A percentile compares a stretch with the other conserved stretches of the same genome.
Evolutionary conservation across 2,797 vertebrate species (phyloP).

Genomic region (Morus bassanus): DNA sequence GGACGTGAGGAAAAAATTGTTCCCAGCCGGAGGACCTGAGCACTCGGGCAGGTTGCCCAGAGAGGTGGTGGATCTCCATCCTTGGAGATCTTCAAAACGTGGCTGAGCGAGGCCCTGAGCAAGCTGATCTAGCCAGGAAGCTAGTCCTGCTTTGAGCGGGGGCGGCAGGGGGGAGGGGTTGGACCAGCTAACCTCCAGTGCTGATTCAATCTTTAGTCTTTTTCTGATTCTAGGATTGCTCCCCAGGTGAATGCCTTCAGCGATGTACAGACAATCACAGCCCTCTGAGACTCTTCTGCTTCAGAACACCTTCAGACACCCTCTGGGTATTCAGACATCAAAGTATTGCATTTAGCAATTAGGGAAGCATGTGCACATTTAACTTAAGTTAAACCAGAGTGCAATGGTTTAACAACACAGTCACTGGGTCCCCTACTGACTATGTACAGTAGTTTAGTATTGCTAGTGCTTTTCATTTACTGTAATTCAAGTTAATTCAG

Average conservation of each 20-base stretch:
- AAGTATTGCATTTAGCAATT: not conserved
- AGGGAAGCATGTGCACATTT: not conserved
- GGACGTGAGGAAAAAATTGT: not conserved
- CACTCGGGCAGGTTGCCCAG: not conserved
- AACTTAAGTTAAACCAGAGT: not conserved
- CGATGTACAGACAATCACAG: not conserved
- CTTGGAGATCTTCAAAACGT: not conserved
- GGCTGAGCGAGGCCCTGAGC: not conserved
- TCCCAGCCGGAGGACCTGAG: not conserved
- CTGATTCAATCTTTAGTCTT: not conserved
- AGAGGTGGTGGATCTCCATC: not conserved
- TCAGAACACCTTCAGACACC: not conserved
- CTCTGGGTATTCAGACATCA: not conserved
- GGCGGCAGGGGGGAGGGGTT: no score
- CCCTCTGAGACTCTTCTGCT: not conserved
- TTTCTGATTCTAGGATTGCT: not conserved
- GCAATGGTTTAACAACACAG: not conserved
- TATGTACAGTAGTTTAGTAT: not conserved
- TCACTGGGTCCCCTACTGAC: not conserved
- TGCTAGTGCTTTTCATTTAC: not conserved
- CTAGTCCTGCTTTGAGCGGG: not conserved
- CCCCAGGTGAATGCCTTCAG: not conserved
- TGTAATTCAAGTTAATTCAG: not conserved
- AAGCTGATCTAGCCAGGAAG: not conserved
- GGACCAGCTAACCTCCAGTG: not conserved